Evolutionary conservation across 2,888 invertebrate species (phyloP), one percentile per base, ranked within the genome.

Genomic region (Lasioglossum malachurum): DNA sequence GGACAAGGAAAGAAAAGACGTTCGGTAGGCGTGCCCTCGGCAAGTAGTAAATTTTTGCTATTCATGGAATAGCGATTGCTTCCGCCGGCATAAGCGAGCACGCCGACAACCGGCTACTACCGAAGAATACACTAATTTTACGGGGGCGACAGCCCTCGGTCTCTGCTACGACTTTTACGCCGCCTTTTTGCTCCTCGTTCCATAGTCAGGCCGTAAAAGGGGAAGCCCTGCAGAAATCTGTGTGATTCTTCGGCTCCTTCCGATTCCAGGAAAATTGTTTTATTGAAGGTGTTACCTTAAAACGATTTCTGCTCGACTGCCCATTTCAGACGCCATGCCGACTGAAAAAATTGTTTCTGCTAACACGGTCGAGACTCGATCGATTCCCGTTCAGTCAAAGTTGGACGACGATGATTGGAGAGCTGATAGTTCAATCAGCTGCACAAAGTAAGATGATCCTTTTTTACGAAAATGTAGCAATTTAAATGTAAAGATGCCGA

Each of bases 51-150:
- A 93, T 91, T 93, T 94, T 94, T 93, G 91, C 93, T 94, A 94
- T 94, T 94, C 94, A 94, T 94, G 93, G 92, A 94, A 94, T 92
- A 93, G 92, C 93, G 91, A 94, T 94, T 94, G 93, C 93, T 92
- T 92, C 91, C 90, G 91, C 90, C 82, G 87, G 84, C 84, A 83
- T 83, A 84, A 87, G 89, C 92, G 87, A 89, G n/a, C 57, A 78
- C 90, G 85, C 87, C 91, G 87, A 88, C 89, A 84, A 84, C 84
- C 87, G 80, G 88, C 91, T 78, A 86, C 86, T 84, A 78, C 87
- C 89, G 85, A 91, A 91, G 92, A 93, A 93, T 92, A 94, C 94
- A 92, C 93, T 94, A 93, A 94, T 94, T 94, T 94, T 89, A 91
- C 91, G 91, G 89, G 90, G 91, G 88, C 90, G 86, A 86, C 90